Evolutionary conservation across 2,113 vertebrate genomes (phyloP).

Genomic region (Lagopus muta): DNA sequence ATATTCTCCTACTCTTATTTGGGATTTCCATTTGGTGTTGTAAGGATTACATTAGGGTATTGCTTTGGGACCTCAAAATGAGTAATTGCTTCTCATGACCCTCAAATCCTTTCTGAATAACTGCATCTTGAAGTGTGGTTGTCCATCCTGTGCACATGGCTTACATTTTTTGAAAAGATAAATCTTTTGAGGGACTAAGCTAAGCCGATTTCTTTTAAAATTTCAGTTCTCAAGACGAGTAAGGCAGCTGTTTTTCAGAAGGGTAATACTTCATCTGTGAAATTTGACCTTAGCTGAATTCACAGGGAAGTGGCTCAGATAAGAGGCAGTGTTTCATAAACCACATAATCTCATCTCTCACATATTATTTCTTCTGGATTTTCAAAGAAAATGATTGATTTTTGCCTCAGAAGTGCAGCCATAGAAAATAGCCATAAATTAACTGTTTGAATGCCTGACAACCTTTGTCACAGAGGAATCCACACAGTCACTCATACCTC

Average conservation of each 20-base stretch:
- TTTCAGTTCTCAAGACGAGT: constrained; percentile 1
- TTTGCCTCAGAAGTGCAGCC: not conserved
- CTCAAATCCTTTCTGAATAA: not conserved
- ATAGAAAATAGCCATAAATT: not conserved
- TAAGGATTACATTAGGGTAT: not conserved
- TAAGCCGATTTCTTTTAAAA: constrained; percentile 7
- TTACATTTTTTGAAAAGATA: constrained; percentile 1
- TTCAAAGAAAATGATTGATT: not conserved
- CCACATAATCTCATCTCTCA: not conserved
- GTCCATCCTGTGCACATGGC: not conserved
- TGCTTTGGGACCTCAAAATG: not conserved
- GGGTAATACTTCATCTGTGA: not conserved
- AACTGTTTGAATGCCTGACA: not conserved
- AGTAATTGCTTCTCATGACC: not conserved
- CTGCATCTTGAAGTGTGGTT: not conserved
- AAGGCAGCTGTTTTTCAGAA: constrained; percentile 26
- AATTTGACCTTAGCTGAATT: constrained; percentile 15
- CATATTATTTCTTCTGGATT: not conserved
- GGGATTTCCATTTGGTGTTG: not conserved
- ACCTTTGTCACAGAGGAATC: not conserved
- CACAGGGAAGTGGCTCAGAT: not conserved
- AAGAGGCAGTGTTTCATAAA: constrained; percentile 7
- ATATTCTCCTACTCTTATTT: not conserved
- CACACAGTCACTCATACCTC: not conserved
- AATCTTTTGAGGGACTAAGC: not conserved